A percentile compares a stretch with the other conserved stretches of the same genome.
Conservation (phyloP, 2,797 vertebrate genomes). For the Eremophila alpestris region DNA sequence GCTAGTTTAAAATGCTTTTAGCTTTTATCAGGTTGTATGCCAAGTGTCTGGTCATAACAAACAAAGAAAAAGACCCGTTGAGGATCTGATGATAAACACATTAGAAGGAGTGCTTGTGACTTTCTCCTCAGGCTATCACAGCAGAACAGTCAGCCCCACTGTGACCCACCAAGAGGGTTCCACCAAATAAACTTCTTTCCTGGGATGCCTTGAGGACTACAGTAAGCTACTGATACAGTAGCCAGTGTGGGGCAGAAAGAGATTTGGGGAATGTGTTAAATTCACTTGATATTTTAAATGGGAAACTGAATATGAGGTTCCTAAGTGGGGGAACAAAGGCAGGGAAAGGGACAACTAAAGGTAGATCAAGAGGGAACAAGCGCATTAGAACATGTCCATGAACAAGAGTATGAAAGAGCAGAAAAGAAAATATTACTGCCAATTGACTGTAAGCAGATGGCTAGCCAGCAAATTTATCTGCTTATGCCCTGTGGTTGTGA, state of each 20-base stretch:
- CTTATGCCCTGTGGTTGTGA: not conserved
- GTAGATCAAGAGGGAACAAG: not conserved
- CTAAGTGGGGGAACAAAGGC: not conserved
- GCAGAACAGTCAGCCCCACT: not conserved
- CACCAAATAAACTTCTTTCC: not conserved
- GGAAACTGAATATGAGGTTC: not conserved
- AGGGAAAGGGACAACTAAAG: not conserved
- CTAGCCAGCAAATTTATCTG: not conserved
- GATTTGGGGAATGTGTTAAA: not conserved
- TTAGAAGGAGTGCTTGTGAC: not conserved
- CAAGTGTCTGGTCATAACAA: not conserved
- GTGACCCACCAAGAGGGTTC: not conserved
- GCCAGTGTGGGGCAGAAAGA: not conserved
- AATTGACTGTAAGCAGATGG: not conserved
- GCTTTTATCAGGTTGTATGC: not conserved
- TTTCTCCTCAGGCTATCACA: not conserved
- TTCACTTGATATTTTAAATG: not conserved
- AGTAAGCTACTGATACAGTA: not conserved
- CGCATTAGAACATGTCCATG: not conserved
- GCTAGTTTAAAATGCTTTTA: not conserved
- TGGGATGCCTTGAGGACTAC: not conserved
- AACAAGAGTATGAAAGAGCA: not conserved
- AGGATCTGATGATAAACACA: not conserved
- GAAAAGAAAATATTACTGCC: not conserved
- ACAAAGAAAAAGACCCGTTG: not conserved